phyloP scores from a whole-genome alignment of 2,888 invertebrate genomes.

The Troides helena region DNA sequence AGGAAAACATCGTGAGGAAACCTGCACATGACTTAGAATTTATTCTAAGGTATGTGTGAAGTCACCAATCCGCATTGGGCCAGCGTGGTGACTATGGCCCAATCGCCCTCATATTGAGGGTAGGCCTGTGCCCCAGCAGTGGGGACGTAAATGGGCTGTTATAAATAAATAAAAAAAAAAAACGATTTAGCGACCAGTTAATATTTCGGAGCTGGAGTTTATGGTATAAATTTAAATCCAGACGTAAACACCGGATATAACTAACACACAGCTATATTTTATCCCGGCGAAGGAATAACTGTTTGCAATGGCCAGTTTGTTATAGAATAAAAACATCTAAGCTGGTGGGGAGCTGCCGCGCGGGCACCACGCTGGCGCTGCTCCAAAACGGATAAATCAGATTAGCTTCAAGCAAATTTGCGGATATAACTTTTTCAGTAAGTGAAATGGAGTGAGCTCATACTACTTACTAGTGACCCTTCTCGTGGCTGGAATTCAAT shows the following conservation, averaged over 20 bases:
- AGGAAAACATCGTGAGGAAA: too few species aligned
- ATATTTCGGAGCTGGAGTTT: neutral
- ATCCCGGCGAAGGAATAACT: conserved; percentile 19
- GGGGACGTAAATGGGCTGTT: too few species aligned
- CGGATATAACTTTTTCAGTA: conserved; percentile 27
- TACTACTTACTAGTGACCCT: too few species aligned
- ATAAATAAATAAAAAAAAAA: too few species aligned
- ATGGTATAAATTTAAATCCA: neutral
- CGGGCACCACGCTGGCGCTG: conserved; percentile 2
- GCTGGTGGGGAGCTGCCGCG: conserved; percentile 3
- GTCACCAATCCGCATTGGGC: too few species aligned
- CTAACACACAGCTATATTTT: conserved; percentile 12
- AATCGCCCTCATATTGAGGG: too few species aligned
- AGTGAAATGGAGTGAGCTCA: conserved; percentile 18
- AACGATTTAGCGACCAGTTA: too few species aligned
- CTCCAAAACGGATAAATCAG: conserved; percentile 27
- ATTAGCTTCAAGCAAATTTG: conserved; percentile 26
- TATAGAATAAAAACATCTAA: conserved; percentile 23
- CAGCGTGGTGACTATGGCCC: too few species aligned
- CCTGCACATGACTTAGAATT: too few species aligned
- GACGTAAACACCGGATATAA: neutral
- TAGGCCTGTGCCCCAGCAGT: too few species aligned
- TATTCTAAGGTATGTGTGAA: too few species aligned
- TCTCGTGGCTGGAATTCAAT: too few species aligned
- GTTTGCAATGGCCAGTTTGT: conserved; percentile 22